phyloP scores from a whole-genome alignment of 2,888 invertebrate genomes.

The Agrochola macilenta region DNA sequence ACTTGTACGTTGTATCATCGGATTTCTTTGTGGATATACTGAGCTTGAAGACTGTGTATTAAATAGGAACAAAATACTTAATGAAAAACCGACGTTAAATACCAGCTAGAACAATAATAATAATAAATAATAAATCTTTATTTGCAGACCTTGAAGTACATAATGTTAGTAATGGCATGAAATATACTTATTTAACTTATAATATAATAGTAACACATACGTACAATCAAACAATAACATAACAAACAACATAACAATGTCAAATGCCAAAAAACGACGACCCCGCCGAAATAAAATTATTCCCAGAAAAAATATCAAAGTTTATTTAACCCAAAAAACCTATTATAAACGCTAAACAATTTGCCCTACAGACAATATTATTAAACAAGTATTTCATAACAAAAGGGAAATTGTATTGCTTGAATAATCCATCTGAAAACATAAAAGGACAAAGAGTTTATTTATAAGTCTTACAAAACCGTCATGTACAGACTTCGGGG shows the following conservation, averaged over 20 bases:
- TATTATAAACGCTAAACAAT: constrained; percentile 30
- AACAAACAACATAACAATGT: no score
- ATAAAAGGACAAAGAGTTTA: constrained; percentile 32
- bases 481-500: constrained; percentile 27
- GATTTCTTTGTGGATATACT: background rate
- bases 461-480: constrained; percentile 37
- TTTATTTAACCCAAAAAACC: constrained; percentile 16
- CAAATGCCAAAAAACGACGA: background rate
- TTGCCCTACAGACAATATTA: constrained; percentile 14
- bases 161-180: no score
- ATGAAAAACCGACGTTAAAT: constrained; percentile 17
- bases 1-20: background rate
- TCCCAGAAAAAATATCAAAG: constrained; percentile 11
- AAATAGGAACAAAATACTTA: background rate
- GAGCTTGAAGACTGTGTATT: no score
- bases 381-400: constrained; percentile 43
- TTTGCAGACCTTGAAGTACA: no score
- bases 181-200: no score
- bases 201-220: no score
- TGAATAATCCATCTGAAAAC: constrained; percentile 5
- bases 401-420: constrained; percentile 29
- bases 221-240: no score
- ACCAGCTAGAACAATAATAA: constrained; percentile 18
- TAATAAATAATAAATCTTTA: no score
- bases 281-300: background rate